A percentile compares a stretch with the other conserved stretches of the same genome.
Evolutionary conservation across 1,140 invertebrate genomes (phyloP).

Genomic region (Brachionus rubens): DNA sequence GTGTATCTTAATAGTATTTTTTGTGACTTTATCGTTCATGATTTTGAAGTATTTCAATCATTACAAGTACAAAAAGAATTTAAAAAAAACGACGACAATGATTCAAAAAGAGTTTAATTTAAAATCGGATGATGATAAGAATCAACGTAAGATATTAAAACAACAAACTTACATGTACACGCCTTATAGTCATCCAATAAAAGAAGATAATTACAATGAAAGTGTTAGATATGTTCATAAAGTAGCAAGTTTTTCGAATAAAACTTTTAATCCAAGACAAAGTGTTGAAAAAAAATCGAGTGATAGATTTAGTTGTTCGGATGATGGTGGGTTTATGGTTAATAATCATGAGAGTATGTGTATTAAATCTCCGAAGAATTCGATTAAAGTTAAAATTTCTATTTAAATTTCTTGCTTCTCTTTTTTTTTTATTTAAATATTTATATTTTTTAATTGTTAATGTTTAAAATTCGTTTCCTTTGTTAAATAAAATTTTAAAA

Average conservation of each 20-base stretch:
- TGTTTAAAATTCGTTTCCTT: no score
- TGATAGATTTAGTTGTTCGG: no score
- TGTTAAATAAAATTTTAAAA: no score
- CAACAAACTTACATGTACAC: neutral
- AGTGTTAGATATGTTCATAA: constrained; percentile 7
- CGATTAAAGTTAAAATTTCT: constrained; percentile 14
- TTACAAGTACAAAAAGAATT: constrained; percentile 25
- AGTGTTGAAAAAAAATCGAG: no score
- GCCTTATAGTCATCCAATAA: constrained; percentile 1
- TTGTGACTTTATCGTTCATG: constrained; percentile 1
- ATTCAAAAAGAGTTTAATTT: constrained; percentile 17
- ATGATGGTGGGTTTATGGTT: no score
- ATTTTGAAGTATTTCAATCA: constrained; percentile 31
- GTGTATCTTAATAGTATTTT: constrained; percentile 16
- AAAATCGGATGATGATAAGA: constrained; percentile 4
- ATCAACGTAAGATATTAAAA: neutral
- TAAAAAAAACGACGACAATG: constrained; percentile 16
- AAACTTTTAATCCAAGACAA: constrained; percentile 20
- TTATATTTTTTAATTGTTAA: no score
- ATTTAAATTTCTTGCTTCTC: constrained; percentile 27
- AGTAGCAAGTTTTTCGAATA: neutral
- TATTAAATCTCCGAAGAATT: neutral
- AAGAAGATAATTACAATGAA: neutral
- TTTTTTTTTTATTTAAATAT: neutral
- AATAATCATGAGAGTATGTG: no score